Conservation (phyloP, 2,888 invertebrate species). For the Acanthacorydalis orientalis region DNA sequence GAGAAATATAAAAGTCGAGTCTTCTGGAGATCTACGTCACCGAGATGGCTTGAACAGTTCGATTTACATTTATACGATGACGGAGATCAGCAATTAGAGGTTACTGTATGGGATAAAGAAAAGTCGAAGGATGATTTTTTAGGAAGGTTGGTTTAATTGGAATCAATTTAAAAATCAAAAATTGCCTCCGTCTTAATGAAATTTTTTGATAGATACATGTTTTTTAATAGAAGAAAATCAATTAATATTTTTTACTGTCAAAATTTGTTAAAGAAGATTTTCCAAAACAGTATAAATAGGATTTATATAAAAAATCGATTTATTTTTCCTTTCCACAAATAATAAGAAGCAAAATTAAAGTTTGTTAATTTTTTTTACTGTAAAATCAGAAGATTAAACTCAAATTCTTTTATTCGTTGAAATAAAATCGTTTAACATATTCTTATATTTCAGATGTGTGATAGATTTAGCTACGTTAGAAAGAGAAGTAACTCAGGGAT, state of each 20-base stretch:
- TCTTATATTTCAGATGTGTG: constrained; percentile 42
- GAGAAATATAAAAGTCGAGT: constrained; percentile 96
- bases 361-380: no score
- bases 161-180: not conserved
- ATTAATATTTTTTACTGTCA: no score
- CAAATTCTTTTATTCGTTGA: not conserved
- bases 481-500: constrained; percentile 78
- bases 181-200: no score
- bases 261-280: no score
- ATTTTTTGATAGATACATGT: no score
- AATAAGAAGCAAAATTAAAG: not conserved
- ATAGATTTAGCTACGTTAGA: constrained; percentile 74
- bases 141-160: constrained; percentile 43
- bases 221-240: no score
- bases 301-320: no score
- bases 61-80: constrained; percentile 93
- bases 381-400: constrained; percentile 14
- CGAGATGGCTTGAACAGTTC: constrained; percentile 93
- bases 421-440: not conserved
- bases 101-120: constrained; percentile 83
- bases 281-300: no score
- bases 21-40: constrained; percentile 68
- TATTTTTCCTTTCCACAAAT: not conserved
- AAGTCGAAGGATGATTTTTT: constrained; percentile 74
- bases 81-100: constrained; percentile 77